phyloP scores from a whole-genome alignment of 2,113 vertebrate genomes.

The Sprattus sprattus region DNA sequence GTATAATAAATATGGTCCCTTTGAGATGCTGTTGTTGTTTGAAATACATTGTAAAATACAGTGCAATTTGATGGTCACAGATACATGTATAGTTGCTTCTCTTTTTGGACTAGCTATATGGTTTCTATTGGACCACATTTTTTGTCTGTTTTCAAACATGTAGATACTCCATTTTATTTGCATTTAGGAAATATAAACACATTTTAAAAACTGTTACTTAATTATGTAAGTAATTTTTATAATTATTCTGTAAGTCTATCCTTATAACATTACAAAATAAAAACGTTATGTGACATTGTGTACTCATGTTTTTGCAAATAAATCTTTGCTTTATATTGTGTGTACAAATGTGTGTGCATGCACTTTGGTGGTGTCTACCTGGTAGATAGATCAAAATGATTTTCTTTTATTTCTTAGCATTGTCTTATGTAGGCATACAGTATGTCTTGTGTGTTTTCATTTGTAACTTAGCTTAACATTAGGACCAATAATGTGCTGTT shows the following conservation, averaged over 20 bases:
- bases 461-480: neutral
- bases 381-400: neutral
- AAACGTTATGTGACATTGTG: slow-evolving; percentile 83
- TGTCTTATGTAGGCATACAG: neutral
- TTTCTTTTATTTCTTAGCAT: neutral
- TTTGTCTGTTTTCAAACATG: slow-evolving; percentile 75
- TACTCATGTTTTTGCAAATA: slow-evolving; percentile 18
- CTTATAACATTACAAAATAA: slow-evolving; percentile 86
- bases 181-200: slow-evolving; percentile 87
- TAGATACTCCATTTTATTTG: slow-evolving; percentile 86
- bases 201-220: slow-evolving; percentile 82
- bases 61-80: slow-evolving; percentile 79
- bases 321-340: slow-evolving; percentile 5
- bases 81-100: slow-evolving; percentile 83
- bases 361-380: neutral
- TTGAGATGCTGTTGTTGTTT: slow-evolving; percentile 77
- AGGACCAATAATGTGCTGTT: neutral
- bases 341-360: neutral
- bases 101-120: slow-evolving; percentile 76
- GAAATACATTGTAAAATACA: slow-evolving; percentile 58
- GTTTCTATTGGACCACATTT: slow-evolving; percentile 77
- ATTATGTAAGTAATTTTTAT: slow-evolving; percentile 94
- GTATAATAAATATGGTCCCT: slow-evolving; percentile 71
- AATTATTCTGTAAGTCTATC: slow-evolving; percentile 91
- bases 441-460: neutral